Evolutionary conservation across 2,113 vertebrate species (phyloP), one percentile per base, ranked within the genome.

Genomic region (Myocastor coypus): DNA sequence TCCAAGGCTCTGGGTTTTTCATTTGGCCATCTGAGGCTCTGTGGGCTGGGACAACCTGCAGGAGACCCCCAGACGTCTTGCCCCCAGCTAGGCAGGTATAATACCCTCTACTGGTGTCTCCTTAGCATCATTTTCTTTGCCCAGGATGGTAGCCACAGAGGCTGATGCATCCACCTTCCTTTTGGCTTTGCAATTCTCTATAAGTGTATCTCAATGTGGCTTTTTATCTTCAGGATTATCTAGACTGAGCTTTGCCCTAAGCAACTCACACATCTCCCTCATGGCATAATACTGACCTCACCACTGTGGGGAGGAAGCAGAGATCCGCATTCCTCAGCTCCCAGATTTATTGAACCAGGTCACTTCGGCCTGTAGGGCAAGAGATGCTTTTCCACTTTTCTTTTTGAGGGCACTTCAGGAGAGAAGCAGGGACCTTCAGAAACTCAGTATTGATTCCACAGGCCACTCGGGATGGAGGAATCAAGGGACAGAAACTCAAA

Each of bases 201-300:
- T 10, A 28, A 59, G 28, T 24, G 57, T 52, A 11, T 12, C 5
- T 13, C 59, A 66, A 46, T 42, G 61, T 6, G 64, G 26, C 3
- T 0, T 17, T 77, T 50, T 20, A 30, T 75, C 71, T n/a, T 13
- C 30, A 0, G 4, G 13, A 24, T 24, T 20, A 42, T 40, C 16
- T 88, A 61, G 22, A n/a, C 30, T 12, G 19, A 69, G 26, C 46
- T 55, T 59, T 40, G 0, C 94, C 97, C 96, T 4, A n/a, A 40
- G 97, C 93, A 94, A 87, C 97, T 94, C 90, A 69, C 97, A 97
- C 96, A 96, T 92, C 59, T 59, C 46, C 57, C 52, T 10, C n/a
- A 19, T 59, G 22, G 24, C 26, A 9, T 92, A 42, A 0, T 34
- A 16, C 75, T 94, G 92, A 94, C 86, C 86, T 91, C 94, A 89